These are phyloP conservation scores for Selenia dentaria DNA, from an alignment of 2,888 invertebrate species.

Conservation along the genomic window DNA sequence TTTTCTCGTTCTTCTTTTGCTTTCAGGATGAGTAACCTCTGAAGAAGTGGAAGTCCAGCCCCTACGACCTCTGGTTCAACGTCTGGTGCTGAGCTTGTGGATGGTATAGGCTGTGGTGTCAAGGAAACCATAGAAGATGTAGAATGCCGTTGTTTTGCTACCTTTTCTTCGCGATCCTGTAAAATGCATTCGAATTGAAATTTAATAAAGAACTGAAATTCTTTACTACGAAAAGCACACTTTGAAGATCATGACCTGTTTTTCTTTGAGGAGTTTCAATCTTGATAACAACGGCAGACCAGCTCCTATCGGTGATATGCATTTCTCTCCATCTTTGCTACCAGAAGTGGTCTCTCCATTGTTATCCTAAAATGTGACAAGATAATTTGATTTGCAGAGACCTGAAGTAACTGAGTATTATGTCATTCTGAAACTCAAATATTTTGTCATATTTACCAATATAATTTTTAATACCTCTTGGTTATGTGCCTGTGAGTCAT, in stretches of 20 bases:
- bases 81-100: slow-evolving; percentile 84
- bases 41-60: slow-evolving; percentile 89
- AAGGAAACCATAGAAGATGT: slow-evolving; percentile 65
- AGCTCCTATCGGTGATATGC: slow-evolving; percentile 91
- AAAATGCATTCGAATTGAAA: not conserved
- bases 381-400: no score
- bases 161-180: slow-evolving; percentile 81
- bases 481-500: slow-evolving; percentile 84
- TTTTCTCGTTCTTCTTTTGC: slow-evolving; percentile 88
- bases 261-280: slow-evolving; percentile 92
- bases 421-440: no score
- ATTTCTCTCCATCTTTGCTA: slow-evolving; percentile 83
- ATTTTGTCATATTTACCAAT: no score
- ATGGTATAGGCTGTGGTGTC: slow-evolving; percentile 84
- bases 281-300: slow-evolving; percentile 92
- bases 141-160: slow-evolving; percentile 72
- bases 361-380: slow-evolving; percentile 55
- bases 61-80: slow-evolving; percentile 87
- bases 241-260: slow-evolving; percentile 83
- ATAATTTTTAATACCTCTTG: slow-evolving; percentile 53
- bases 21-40: slow-evolving; percentile 90
- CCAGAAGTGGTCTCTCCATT: slow-evolving; percentile 71
- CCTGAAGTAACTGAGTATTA: no score
- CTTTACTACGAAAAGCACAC: not conserved
- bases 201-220: not conserved